Evolutionary conservation across 1,140 invertebrate species (phyloP).

Genomic region (Solenopsis invicta): DNA sequence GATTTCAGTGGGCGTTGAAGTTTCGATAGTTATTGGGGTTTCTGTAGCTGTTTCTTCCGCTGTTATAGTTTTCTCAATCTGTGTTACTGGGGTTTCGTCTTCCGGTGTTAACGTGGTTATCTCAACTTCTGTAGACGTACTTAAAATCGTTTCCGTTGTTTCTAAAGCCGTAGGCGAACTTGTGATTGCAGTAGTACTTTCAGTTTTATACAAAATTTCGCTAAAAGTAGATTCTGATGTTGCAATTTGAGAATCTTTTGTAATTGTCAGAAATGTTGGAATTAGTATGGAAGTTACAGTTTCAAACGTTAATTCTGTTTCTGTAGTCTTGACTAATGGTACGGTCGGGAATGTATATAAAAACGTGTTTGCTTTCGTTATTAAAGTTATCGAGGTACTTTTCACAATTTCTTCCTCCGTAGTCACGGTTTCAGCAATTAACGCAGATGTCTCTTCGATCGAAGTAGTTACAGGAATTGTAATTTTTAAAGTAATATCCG

Average conservation of each 20-base stretch:
- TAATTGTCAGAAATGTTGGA: neutral
- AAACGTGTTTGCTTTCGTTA: neutral
- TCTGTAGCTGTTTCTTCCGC: slow-evolving; percentile 45
- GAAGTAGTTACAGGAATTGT: neutral
- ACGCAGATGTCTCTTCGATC: neutral
- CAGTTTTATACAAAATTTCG: neutral
- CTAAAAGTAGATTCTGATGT: neutral
- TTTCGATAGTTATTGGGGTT: neutral
- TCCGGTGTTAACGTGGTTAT: slow-evolving; percentile 11
- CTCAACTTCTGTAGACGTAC: neutral
- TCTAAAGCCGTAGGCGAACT: slow-evolving; percentile 1
- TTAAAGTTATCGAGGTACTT: neutral
- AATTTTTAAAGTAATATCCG: slow-evolving; percentile 40
- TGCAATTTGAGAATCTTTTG: neutral
- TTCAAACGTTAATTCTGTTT: slow-evolving; percentile 7
- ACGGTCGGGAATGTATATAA: neutral
- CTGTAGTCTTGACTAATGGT: neutral
- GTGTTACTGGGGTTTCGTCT: slow-evolving; percentile 31
- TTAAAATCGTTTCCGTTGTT: slow-evolving; percentile 20
- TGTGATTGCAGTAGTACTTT: neutral
- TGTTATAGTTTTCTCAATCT: slow-evolving; percentile 50
- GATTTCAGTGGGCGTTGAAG: neutral
- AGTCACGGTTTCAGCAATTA: neutral
- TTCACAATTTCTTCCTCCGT: neutral
- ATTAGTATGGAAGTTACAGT: neutral